A percentile compares a stretch with the other conserved stretches of the same genome.
These are phyloP conservation scores for Himalopsyche japonica DNA, from an alignment of 2,888 invertebrate species.

Conservation along the genomic window DNA sequence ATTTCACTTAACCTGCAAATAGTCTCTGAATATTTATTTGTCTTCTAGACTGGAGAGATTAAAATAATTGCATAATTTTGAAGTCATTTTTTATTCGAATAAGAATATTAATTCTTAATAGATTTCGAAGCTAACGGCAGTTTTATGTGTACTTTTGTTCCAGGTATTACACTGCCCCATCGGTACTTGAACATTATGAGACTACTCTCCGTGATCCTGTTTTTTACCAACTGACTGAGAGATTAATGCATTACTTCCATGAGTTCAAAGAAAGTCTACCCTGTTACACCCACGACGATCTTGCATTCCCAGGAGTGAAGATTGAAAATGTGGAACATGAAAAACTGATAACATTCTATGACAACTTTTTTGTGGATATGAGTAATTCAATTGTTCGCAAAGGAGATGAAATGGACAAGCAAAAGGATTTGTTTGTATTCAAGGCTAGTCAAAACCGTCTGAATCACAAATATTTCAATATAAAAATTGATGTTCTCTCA, in stretches of 20 bases:
- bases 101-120: too few relatives aligned
- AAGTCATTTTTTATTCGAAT: conserved; percentile 44
- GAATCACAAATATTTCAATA: conserved; percentile 71
- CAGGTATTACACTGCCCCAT: conserved; percentile 58
- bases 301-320: conserved; percentile 63
- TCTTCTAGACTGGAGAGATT: neutral
- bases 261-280: conserved; percentile 63
- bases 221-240: conserved; percentile 66
- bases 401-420: conserved; percentile 49
- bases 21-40: too few relatives aligned
- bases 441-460: conserved; percentile 67
- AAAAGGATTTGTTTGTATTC: conserved; percentile 54
- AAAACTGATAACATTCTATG: conserved; percentile 71
- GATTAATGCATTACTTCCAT: conserved; percentile 59
- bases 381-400: conserved; percentile 57
- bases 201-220: conserved; percentile 70
- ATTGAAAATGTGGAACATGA: conserved; percentile 67
- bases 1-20: too few relatives aligned
- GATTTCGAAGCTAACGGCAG: too few relatives aligned
- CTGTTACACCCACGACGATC: conserved; percentile 64
- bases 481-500: conserved; percentile 63
- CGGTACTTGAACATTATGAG: conserved; percentile 68
- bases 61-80: too few relatives aligned
- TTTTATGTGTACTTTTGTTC: neutral
- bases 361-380: conserved; percentile 65